These are phyloP conservation scores for Acholoe squamosa DNA, from an alignment of 2,888 invertebrate species.

Conservation along the genomic window DNA sequence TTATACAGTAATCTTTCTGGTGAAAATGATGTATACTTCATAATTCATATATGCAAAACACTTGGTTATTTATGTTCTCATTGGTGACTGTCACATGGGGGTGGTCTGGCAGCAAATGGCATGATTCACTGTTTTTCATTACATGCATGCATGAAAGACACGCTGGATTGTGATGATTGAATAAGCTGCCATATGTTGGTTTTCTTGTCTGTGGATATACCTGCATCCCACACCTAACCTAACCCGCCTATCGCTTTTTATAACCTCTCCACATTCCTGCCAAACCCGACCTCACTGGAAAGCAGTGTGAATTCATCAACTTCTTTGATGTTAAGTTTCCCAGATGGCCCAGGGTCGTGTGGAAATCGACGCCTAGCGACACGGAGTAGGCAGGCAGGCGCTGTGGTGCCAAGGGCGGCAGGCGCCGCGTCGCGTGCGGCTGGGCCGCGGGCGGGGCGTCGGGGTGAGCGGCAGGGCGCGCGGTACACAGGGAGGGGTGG, in stretches of 20 bases:
- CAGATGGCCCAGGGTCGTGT: conserved; percentile 32
- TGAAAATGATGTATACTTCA: too few species aligned
- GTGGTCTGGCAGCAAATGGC: too few species aligned
- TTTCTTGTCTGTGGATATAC: not conserved
- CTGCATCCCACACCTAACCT: too few species aligned
- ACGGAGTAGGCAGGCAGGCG: not conserved
- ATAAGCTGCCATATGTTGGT: not conserved
- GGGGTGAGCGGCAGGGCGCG: not conserved
- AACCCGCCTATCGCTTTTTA: not conserved
- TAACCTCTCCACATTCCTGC: not conserved
- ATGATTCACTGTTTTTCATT: too few species aligned
- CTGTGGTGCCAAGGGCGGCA: not conserved
- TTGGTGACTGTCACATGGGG: too few species aligned
- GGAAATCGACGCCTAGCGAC: conserved; percentile 8
- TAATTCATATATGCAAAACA: too few species aligned
- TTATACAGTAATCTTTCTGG: too few species aligned
- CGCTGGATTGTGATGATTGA: not conserved
- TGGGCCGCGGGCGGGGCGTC: not conserved
- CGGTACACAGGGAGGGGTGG: not conserved
- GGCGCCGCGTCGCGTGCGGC: not conserved
- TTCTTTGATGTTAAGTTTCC: conserved; percentile 44
- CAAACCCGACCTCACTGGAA: not conserved
- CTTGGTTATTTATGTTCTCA: too few species aligned
- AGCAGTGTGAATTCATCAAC: not conserved
- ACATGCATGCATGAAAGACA: not conserved